Conservation (phyloP, 1,140 invertebrate species). For the Ridgeia piscesae region DNA sequence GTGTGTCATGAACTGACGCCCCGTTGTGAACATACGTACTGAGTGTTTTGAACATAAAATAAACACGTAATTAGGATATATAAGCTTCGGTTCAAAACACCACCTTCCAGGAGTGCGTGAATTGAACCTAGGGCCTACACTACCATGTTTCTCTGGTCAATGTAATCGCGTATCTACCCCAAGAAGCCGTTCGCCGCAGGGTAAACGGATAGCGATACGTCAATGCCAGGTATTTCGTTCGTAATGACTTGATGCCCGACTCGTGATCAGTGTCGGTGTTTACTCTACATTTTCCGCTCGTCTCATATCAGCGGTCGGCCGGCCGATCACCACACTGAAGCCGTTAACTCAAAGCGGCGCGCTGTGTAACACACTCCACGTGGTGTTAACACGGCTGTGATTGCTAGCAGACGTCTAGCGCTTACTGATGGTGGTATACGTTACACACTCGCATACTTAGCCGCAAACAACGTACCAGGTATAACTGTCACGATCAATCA, state of each 20-base stretch:
- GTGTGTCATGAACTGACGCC: too few relatives aligned
- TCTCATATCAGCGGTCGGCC: background rate
- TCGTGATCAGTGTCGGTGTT: background rate
- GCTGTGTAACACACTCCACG: background rate
- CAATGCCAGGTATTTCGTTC: background rate
- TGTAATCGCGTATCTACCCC: too few relatives aligned
- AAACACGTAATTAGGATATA: too few relatives aligned
- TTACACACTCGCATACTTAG: background rate
- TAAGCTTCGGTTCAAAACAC: too few relatives aligned
- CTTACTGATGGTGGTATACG: background rate
- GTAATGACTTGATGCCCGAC: background rate
- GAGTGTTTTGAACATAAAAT: too few relatives aligned
- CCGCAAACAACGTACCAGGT: too few relatives aligned
- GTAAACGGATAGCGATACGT: background rate
- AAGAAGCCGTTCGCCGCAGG: too few relatives aligned
- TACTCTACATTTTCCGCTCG: background rate
- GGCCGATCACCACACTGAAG: background rate
- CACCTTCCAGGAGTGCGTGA: too few relatives aligned
- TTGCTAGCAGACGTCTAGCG: background rate
- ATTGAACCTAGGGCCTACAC: too few relatives aligned
- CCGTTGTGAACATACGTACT: too few relatives aligned
- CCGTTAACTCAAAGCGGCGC: background rate
- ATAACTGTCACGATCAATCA: background rate
- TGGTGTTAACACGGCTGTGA: background rate
- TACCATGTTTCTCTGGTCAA: too few relatives aligned